A percentile compares a stretch with the other conserved stretches of the same genome.
Evolutionary conservation across 2,797 vertebrate species (phyloP).

Genomic region (Urophycis tenuis): DNA sequence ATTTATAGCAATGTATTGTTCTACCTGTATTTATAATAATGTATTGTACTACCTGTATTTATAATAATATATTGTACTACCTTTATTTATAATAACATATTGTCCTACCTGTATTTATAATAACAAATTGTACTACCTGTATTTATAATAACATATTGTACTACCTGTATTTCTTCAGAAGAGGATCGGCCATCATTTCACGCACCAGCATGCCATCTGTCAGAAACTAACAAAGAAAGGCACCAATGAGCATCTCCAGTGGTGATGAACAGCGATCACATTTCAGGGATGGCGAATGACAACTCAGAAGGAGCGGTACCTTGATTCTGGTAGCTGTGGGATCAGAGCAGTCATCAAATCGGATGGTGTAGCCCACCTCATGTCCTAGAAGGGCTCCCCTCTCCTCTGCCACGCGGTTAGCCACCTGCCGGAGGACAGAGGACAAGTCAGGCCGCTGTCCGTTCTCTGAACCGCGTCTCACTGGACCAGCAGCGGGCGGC

Average conservation of each 20-base stretch:
- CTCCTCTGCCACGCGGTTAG: constrained; percentile 90
- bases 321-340: constrained; percentile 90
- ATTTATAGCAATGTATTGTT: too few relatives aligned
- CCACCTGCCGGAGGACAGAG: constrained; percentile 71
- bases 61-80: too few relatives aligned
- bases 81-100: too few relatives aligned
- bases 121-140: too few relatives aligned
- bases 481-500: not conserved
- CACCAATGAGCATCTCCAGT: not conserved
- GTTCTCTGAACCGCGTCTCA: not conserved
- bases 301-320: constrained; percentile 59
- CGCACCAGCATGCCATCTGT: constrained; percentile 98
- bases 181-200: constrained; percentile 98
- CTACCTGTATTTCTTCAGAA: constrained; percentile 95
- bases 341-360: constrained; percentile 94
- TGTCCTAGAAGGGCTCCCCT: constrained; percentile 89
- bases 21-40: too few relatives aligned
- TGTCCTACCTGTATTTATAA: too few relatives aligned
- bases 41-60: too few relatives aligned
- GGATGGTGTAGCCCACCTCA: constrained; percentile 96
- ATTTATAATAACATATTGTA: constrained; percentile 50
- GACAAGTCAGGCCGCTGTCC: not conserved
- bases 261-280: not conserved
- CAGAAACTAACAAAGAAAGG: constrained; percentile 77
- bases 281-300: not conserved